Conservation (phyloP, 2,888 invertebrate genomes). For the Dolomedes plantarius region DNA sequence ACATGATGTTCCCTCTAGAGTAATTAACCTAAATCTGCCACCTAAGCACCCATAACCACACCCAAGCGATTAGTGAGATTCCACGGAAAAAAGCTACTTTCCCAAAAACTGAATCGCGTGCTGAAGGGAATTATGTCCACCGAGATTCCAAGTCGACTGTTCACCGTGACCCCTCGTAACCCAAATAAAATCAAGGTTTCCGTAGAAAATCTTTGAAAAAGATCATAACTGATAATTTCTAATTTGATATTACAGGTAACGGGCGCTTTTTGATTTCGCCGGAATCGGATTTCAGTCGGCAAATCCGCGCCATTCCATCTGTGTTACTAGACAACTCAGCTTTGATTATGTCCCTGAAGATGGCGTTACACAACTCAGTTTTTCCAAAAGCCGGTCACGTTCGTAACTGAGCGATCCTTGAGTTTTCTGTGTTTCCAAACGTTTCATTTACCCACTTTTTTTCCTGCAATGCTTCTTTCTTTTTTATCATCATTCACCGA, state of each 20-base stretch:
- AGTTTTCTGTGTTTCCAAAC: neutral
- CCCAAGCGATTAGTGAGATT: neutral
- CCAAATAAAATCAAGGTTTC: constrained; percentile 1
- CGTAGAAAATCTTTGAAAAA: neutral
- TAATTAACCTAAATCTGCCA: neutral
- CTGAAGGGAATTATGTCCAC: neutral
- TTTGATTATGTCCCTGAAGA: neutral
- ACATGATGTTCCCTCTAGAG: no score
- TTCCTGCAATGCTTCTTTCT: no score
- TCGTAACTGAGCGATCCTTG: neutral
- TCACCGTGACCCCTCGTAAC: neutral
- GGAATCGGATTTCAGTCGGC: no score
- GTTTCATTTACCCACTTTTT: neutral
- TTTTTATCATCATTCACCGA: no score
- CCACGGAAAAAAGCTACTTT: neutral
- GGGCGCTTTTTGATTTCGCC: no score
- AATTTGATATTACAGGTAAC: no score
- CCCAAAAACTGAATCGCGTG: neutral
- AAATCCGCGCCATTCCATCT: no score
- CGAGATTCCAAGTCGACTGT: neutral
- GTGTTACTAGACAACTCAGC: no score
- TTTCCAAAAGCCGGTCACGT: neutral
- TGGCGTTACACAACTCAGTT: neutral
- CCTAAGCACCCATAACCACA: neutral
- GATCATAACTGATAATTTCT: neutral